Base-by-base conservation (phyloP, 2,113 vertebrate genomes). In the Mesoclemmys tuberculata region DNA sequence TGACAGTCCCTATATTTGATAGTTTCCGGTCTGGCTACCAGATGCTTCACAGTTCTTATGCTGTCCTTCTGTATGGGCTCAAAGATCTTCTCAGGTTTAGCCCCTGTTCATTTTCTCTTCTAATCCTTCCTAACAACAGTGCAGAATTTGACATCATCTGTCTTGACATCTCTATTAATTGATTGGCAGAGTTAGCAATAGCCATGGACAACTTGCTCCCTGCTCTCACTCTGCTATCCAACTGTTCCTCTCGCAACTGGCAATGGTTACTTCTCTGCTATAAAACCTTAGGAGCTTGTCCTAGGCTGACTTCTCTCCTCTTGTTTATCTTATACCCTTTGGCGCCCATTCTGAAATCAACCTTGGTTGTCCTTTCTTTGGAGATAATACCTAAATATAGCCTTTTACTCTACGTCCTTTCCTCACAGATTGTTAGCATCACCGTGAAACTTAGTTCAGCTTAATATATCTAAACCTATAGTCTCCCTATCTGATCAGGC, bases 81-180 rank as follows among this genome's bases (percentile, higher is more conserved):
- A 44, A 84, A 83, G 5, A 1, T 88, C 24, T 88, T 85, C 0
- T 0, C 24, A 55, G 3, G 9, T 29, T 6, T 22, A 0, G 41
- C 2, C 5, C 64, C 86, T 44, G 1, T 82, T 5, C 6, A 2
- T 1, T 83, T 80, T 90, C 22, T 61, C 56, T 64, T 58, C 44
- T 44, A 61, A 26, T 55, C 88, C 13, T 11, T 90, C 48, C 80
- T 55, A 38, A 13, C 3, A n/a, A 68, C 16, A 5, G 46, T 90
- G 44, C 13, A 41, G 46, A 27, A 26, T 41, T 19, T 19, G 14
- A n/a, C 29, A n/a, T 2, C 5, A 64, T 19, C 35, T 74, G 10
- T 48, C 13, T 71, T 80, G 84, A 1, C 11, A 64, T 71, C 26
- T 27, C 90, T 83, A 31, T 19, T 85, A 85, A 75, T 10, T 86